Conservation (phyloP, 2,888 invertebrate species). For the Bombylius major region DNA sequence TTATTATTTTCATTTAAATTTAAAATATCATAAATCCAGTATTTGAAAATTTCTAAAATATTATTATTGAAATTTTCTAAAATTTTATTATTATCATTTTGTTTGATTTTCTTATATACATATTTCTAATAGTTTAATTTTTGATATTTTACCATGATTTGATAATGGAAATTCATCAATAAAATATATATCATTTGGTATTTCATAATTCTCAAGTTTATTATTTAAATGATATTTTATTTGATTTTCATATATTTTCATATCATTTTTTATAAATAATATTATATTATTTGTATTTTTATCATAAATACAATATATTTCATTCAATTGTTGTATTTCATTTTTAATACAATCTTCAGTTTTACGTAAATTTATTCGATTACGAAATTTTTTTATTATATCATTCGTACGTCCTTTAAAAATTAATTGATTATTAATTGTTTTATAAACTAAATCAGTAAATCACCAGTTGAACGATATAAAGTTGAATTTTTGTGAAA, state of each 20-base stretch:
- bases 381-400: constrained; percentile 63
- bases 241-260: neutral
- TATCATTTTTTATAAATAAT: constrained; percentile 34
- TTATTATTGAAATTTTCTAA: too few species aligned
- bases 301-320: constrained; percentile 46
- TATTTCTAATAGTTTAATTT: constrained; percentile 38
- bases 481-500: constrained; percentile 20
- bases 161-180: constrained; percentile 48
- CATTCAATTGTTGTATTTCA: constrained; percentile 32
- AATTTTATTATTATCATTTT: constrained; percentile 19
- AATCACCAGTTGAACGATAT: constrained; percentile 61
- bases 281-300: constrained; percentile 37
- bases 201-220: constrained; percentile 40
- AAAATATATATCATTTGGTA: constrained; percentile 53
- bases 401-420: constrained; percentile 57
- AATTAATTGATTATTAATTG: constrained; percentile 40
- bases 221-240: constrained; percentile 6
- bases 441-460: constrained; percentile 44
- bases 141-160: constrained; percentile 57
- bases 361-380: constrained; percentile 47
- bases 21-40: too few species aligned
- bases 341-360: constrained; percentile 42
- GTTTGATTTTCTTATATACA: constrained; percentile 36
- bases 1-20: too few species aligned
- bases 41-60: too few species aligned